phyloP scores from a whole-genome alignment of 2,797 vertebrate species.

The Paguma larvata region DNA sequence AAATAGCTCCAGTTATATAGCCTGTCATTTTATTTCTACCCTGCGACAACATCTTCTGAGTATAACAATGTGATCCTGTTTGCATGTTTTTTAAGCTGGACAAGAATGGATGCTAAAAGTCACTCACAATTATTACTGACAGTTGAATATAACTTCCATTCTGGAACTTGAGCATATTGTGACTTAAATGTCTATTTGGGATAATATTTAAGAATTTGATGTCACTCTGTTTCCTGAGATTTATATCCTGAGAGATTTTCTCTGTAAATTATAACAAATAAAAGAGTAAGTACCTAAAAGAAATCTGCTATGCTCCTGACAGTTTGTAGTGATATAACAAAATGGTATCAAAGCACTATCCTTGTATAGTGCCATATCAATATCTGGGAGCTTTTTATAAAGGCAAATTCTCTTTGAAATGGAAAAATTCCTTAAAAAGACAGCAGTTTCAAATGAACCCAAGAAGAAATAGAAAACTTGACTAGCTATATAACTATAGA shows the following conservation, averaged over 20 bases:
- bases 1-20: not conserved
- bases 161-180: not conserved
- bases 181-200: slow-evolving; percentile 48
- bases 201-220: slow-evolving; percentile 49
- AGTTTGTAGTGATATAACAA: not conserved
- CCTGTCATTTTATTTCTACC: not conserved
- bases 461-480: slow-evolving; percentile 27
- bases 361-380: not conserved
- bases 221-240: not conserved
- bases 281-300: not conserved
- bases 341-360: not conserved
- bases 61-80: not conserved
- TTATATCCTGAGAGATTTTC: slow-evolving; percentile 4
- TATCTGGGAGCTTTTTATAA: slow-evolving; percentile 16
- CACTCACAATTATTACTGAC: slow-evolving; percentile 45
- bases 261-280: slow-evolving; percentile 54
- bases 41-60: not conserved
- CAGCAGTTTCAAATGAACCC: not conserved
- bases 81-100: slow-evolving; percentile 27
- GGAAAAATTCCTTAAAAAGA: not conserved
- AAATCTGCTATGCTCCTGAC: not conserved
- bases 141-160: slow-evolving; percentile 36
- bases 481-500: not conserved
- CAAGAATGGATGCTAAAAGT: slow-evolving; percentile 43
- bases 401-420: not conserved